Conservation (phyloP, 30 jellyfish, hydroid and myxozoan species). For the Cassiopea andromeda region DNA sequence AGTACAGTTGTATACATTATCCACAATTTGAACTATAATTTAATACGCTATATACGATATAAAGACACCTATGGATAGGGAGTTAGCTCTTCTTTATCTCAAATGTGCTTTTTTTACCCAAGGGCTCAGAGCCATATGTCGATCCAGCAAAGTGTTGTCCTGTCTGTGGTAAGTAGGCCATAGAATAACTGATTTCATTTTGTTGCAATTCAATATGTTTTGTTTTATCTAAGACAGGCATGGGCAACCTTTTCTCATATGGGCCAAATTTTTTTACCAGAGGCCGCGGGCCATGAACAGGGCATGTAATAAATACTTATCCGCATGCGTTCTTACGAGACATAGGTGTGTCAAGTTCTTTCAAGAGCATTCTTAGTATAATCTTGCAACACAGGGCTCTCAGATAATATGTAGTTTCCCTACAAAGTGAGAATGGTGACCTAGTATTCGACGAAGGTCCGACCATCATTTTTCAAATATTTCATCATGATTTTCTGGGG, state of each 20-base stretch:
- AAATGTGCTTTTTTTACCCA: not conserved
- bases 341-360: not conserved
- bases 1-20: too few relatives aligned
- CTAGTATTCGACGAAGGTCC: too few relatives aligned
- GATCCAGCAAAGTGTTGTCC: constrained; percentile 83
- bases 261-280: not conserved
- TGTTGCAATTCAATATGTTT: not conserved
- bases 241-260: not conserved
- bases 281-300: not conserved
- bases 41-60: too few relatives aligned
- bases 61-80: too few relatives aligned
- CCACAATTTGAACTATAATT: too few relatives aligned
- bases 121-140: constrained; percentile 71
- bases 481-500: too few relatives aligned
- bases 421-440: too few relatives aligned
- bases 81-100: too few relatives aligned
- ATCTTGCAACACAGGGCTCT: not conserved
- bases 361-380: not conserved
- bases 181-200: not conserved
- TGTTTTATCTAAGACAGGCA: not conserved
- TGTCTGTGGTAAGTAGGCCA: constrained; percentile 82
- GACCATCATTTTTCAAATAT: too few relatives aligned
- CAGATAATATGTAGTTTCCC: not conserved
- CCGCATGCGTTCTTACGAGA: not conserved
- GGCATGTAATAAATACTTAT: not conserved